phyloP scores from a whole-genome alignment of 1,140 invertebrate species.

The Drosophila aff. region DNA sequence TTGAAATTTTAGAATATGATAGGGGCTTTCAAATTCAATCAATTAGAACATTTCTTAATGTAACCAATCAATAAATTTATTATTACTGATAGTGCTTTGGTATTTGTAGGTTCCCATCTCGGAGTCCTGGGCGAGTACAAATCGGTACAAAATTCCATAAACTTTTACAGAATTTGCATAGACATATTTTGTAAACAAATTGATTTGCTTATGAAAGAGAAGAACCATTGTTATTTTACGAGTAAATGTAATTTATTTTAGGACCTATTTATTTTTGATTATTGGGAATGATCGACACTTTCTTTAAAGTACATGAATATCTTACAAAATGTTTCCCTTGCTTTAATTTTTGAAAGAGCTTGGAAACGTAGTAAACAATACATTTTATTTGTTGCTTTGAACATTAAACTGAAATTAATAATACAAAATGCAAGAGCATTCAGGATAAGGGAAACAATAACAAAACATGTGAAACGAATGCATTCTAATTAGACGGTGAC shows the following conservation, averaged over 20 bases:
- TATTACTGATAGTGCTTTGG: too few species aligned
- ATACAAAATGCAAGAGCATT: conserved; percentile 35
- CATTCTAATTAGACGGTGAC: conserved; percentile 43
- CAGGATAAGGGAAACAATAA: conserved; percentile 47
- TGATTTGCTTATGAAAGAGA: neutral
- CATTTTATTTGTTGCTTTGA: conserved; percentile 38
- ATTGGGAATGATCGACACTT: conserved; percentile 20
- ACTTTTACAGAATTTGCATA: too few species aligned
- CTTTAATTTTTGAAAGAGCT: neutral
- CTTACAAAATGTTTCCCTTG: conserved; percentile 7
- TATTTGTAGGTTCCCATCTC: too few species aligned
- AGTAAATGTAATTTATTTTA: conserved; percentile 18
- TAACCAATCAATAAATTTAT: too few species aligned
- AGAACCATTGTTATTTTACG: neutral
- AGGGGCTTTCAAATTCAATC: too few species aligned
- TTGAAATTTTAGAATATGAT: too few species aligned
- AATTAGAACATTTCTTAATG: too few species aligned
- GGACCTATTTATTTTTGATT: neutral
- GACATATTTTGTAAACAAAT: conserved; percentile 1
- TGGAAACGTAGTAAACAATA: conserved; percentile 8
- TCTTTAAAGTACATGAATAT: conserved; percentile 1
- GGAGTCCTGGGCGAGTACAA: too few species aligned
- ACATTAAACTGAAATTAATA: conserved; percentile 32
- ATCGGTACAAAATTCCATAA: too few species aligned
- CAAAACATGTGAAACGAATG: conserved; percentile 52